These are phyloP conservation scores for Callocephalon fimbriatum DNA, from an alignment of 2,113 vertebrate species.

Conservation along the genomic window DNA sequence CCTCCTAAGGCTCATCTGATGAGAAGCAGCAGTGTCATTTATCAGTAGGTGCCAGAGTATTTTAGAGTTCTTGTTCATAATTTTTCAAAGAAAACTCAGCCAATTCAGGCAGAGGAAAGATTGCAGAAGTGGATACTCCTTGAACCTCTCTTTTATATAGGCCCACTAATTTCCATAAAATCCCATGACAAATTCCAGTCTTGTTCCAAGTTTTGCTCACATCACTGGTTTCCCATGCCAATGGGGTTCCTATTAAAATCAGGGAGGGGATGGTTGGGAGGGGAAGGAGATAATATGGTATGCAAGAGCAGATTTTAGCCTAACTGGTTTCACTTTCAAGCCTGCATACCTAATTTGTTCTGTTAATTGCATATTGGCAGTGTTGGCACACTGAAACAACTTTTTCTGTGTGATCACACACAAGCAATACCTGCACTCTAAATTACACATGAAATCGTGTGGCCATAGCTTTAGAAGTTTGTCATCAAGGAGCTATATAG, in stretches of 20 bases:
- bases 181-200: not conserved
- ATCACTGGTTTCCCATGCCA: not conserved
- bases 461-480: not conserved
- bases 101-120: not conserved
- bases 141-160: not conserved
- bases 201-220: not conserved
- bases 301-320: not conserved
- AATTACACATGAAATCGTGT: not conserved
- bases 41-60: not conserved
- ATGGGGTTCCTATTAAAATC: not conserved
- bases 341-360: not conserved
- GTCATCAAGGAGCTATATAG: not conserved
- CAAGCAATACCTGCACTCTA: not conserved
- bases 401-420: not conserved
- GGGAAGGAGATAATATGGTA: not conserved
- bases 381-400: not conserved
- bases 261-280: not conserved
- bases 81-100: not conserved
- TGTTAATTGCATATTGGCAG: not conserved
- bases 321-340: not conserved
- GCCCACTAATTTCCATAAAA: not conserved
- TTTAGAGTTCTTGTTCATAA: not conserved
- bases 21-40: not conserved
- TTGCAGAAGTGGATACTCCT: not conserved
- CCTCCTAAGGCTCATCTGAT: constrained; percentile 23